A percentile compares a stretch with the other conserved stretches of the same genome.
phyloP scores from a whole-genome alignment of 2,797 vertebrate species.

The Thaleichthys pacificus region DNA sequence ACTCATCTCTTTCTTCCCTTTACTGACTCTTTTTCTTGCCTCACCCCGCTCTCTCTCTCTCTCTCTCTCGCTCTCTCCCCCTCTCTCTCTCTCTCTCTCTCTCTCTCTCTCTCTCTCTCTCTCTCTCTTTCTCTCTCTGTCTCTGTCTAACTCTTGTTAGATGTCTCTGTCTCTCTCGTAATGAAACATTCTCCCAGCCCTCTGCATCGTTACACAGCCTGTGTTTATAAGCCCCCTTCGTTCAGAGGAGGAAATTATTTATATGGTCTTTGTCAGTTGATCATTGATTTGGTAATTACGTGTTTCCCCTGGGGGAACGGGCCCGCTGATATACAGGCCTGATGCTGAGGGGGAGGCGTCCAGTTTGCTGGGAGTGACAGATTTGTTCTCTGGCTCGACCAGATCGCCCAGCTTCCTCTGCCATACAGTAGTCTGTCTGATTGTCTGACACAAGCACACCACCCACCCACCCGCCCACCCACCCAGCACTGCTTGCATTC shows the following conservation, averaged over 20 bases:
- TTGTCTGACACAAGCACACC: no score
- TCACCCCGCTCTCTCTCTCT: neutral
- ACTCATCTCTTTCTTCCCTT: neutral
- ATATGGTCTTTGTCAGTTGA: constrained; percentile 70
- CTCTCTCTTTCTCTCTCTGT: neutral
- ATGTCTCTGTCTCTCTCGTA: neutral
- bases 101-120: neutral
- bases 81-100: neutral
- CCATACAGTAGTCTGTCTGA: constrained; percentile 45
- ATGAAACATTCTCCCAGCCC: constrained; percentile 18
- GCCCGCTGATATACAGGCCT: constrained; percentile 64
- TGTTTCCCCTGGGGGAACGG: constrained; percentile 61
- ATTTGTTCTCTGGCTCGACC: constrained; percentile 60
- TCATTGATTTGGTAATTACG: constrained; percentile 74
- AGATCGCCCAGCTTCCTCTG: constrained; percentile 59
- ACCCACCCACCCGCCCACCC: constrained; percentile 40
- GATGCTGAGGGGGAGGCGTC: constrained; percentile 58
- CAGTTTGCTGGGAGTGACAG: constrained; percentile 63
- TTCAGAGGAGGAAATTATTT: constrained; percentile 62
- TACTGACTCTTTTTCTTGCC: no score
- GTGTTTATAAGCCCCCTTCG: constrained; percentile 34
- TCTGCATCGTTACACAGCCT: constrained; percentile 32
- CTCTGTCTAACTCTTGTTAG: neutral
- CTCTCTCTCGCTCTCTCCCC: neutral
- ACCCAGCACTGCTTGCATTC: constrained; percentile 59